A percentile compares a stretch with the other conserved stretches of the same genome.
phyloP scores from a whole-genome alignment of 2,888 invertebrate species.

The Campaea margaritaria region DNA sequence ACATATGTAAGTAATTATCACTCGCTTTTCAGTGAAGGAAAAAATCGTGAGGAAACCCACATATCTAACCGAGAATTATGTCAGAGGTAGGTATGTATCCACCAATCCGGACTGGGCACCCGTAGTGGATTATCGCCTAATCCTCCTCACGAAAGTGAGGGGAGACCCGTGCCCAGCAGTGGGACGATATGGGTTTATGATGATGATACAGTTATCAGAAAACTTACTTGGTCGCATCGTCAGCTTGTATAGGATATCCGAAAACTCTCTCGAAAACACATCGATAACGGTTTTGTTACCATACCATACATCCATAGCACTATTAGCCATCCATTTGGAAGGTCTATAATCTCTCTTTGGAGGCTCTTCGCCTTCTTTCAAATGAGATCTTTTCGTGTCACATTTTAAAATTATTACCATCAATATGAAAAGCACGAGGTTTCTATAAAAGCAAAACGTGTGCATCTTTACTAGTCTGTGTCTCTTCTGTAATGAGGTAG shows the following conservation, averaged over 20 bases:
- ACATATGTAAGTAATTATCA: too few relatives aligned
- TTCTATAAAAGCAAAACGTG: constrained; percentile 1
- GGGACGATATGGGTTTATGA: too few relatives aligned
- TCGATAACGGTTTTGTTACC: constrained; percentile 68
- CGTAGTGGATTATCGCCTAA: too few relatives aligned
- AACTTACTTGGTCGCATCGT: constrained; percentile 57
- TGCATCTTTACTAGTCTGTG: constrained; percentile 12
- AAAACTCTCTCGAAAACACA: constrained; percentile 62
- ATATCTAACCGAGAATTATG: too few relatives aligned
- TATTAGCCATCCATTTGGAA: constrained; percentile 66
- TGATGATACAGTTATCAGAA: too few relatives aligned
- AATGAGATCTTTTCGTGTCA: constrained; percentile 41
- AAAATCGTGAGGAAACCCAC: too few relatives aligned
- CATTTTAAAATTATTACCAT: constrained; percentile 37
- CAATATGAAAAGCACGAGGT: not conserved
- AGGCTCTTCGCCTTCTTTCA: constrained; percentile 35
- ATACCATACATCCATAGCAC: constrained; percentile 70
- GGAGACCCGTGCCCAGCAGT: too few relatives aligned
- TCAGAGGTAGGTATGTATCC: too few relatives aligned
- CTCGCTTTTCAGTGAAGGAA: too few relatives aligned
- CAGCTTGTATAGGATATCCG: constrained; percentile 57
- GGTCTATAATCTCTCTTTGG: constrained; percentile 57
- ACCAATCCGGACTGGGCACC: too few relatives aligned
- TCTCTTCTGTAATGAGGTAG: not conserved
- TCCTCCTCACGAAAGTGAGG: too few relatives aligned